Percentiles rank a stretch among this genome's conserved stretches.
Evolutionary conservation across 2,888 invertebrate species (phyloP).

Genomic region (Lycophotia porphyrea): DNA sequence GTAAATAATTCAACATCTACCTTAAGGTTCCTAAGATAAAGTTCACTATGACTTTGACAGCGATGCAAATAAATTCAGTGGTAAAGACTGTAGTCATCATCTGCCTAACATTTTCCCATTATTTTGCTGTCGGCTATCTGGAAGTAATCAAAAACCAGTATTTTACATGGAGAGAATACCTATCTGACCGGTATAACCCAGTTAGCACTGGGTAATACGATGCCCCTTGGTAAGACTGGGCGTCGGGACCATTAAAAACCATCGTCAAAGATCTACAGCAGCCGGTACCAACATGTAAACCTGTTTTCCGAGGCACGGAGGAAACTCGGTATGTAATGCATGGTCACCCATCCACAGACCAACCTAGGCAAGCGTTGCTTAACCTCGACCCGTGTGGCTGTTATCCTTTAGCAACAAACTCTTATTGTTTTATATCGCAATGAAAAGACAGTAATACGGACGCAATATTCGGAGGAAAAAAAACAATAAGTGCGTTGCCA

Average conservation of each 20-base stretch:
- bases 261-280: neutral
- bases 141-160: neutral
- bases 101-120: neutral
- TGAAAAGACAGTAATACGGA: conserved; percentile 9
- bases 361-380: neutral
- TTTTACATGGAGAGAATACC: neutral
- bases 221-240: neutral
- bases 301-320: neutral
- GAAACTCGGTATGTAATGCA: neutral
- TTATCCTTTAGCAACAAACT: neutral
- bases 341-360: neutral
- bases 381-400: neutral
- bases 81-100: neutral
- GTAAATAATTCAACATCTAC: neutral
- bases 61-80: neutral
- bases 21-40: neutral
- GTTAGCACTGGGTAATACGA: neutral
- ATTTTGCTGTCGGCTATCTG: neutral
- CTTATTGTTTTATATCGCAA: neutral
- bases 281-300: neutral
- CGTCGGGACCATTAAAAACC: too few relatives aligned
- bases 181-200: neutral
- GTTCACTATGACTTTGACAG: neutral
- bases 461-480: conserved; percentile 56
- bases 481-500: conserved; percentile 62